Evolutionary conservation across 2,113 vertebrate species (phyloP), one percentile per base, ranked within the genome.

Genomic region (Boleophthalmus pectinirostris): DNA sequence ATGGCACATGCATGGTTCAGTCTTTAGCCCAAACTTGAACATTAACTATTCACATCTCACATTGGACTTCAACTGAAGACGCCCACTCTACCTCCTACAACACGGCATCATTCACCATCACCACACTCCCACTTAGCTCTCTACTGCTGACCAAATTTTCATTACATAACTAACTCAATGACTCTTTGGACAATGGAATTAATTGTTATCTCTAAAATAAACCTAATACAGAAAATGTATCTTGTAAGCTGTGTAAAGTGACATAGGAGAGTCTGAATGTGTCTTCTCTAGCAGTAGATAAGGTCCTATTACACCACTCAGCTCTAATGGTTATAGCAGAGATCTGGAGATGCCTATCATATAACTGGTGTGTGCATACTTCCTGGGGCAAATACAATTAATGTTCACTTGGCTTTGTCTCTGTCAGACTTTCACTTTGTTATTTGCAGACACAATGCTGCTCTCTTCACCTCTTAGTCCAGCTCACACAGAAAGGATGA

Each of bases 91-190:
- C 82, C 83, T 90, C 88, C 86, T 84, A 86, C 88, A 73, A 60
- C 75, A 89, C 88, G 79, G 91, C 87, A 85, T 88, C 80, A 74
- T 87, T 84, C 86, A 80, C 73, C 72, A 24, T 84, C 86, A 80
- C 73, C 72, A 24, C 64, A 77, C 87, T 88, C 86, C 88, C 87
- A 87, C 91, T 90, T 83, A 72, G 77, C 77, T 76, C 79, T 88
- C 70, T 69, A 80, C 80, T 83, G 82, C 87, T 90, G 88, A 89
- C 90, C 88, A 92, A 90, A 70, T 91, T 88, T 65, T 68, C 86
- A 85, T 92, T 92, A 92, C 78, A 85, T 78, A 91, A 92, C 88
- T 66, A 77, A 80, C 82, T 85, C 84, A 85, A 29, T 89, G 86
- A 85, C 75, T 91, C 82, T 88, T 85, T 82, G 80, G 81, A 87